Conservation (phyloP, 2,888 invertebrate species). For the Sepiola atlantica region DNA sequence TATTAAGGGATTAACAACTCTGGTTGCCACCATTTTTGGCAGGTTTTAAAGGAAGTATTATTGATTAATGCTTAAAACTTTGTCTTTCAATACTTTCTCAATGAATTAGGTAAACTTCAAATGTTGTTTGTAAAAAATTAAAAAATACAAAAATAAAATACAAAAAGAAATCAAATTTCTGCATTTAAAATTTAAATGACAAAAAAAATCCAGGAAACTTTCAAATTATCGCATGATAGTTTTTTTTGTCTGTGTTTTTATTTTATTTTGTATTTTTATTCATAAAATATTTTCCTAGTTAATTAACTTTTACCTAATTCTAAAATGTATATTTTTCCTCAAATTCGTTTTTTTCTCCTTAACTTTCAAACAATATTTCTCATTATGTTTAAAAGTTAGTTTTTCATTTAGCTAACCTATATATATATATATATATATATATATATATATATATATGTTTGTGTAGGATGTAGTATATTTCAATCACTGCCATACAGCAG, state of each 20-base stretch:
- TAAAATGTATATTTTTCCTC: slow-evolving; percentile 23
- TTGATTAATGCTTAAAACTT: not conserved
- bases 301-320: slow-evolving; percentile 3
- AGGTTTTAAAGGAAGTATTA: slow-evolving; percentile 32
- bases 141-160: not conserved
- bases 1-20: not conserved
- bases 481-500: slow-evolving; percentile 32
- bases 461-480: not conserved
- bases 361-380: slow-evolving; percentile 10
- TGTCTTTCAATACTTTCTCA: slow-evolving; percentile 32
- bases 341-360: not conserved
- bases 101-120: not conserved
- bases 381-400: not conserved
- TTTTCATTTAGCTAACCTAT: slow-evolving; percentile 12
- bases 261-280: not conserved
- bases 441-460: no score
- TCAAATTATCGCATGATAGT: slow-evolving; percentile 18
- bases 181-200: not conserved
- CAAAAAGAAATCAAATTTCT: not conserved
- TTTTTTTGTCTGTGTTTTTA: not conserved
- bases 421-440: not conserved
- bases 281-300: slow-evolving; percentile 12
- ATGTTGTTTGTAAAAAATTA: not conserved
- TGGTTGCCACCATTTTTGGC: slow-evolving; percentile 8
- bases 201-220: slow-evolving; percentile 2